Evolutionary conservation across 2,888 invertebrate species (phyloP), one percentile per base, ranked within the genome.

Genomic region (Byasa hedistus): DNA sequence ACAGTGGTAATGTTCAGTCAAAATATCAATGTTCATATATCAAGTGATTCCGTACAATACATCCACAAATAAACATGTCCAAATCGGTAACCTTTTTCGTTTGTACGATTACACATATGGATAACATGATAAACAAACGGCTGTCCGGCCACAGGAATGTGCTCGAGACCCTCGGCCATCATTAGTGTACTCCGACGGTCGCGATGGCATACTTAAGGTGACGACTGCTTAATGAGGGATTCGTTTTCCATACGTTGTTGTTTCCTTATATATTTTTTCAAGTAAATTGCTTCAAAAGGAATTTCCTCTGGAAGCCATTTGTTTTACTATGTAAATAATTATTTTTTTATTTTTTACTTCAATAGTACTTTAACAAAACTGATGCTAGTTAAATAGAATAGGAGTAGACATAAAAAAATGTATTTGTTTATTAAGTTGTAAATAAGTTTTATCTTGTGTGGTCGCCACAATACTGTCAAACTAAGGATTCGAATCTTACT

Each of bases 241-340:
- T 64, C 51, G 55, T 59, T 65, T 65, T 55, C 51, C 21, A 60
- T 52, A 58, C 64, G 57, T 61, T 44, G 61, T 69, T 61, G 60
- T 70, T 75, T 74, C 72, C 75, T 72, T 69, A 69, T 75, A 27
- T 66, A 71, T 73, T 72, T 71, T 63, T 64, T 63, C 64, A 36
- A 65, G 69, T 69, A 69, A 60, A 67, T 63, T 68, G 54, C 63
- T 67, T 68, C 48, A 32, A 32, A 51, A 23, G 17, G 15, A 21
- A 48, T 24, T 27, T 19, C n/a, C 23, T 17, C 4, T 4, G 19
- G 44, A 44, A 44, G 44, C 19, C 4, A 36, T n/a, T n/a, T n/a
- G 32, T 32, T 32, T 27, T 27, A 8, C 1, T 27, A 27, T 8
- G 0, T 7, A 27, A 1, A 27, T 4, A 27, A 7, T 27, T 27